Evolutionary conservation across 2,888 invertebrate species (phyloP).

Genomic region (Spisula subtruncata): DNA sequence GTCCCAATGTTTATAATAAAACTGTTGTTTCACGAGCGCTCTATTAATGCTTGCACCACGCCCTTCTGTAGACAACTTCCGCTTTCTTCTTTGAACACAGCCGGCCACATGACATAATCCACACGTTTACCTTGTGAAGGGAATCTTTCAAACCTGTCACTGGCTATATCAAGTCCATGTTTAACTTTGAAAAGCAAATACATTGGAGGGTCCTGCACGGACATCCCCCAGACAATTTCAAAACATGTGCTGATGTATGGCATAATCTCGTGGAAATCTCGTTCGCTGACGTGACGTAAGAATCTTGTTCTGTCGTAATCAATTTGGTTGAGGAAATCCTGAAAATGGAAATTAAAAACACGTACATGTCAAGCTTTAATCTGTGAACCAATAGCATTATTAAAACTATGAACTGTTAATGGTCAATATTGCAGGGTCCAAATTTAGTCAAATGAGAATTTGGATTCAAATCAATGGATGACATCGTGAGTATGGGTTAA

Average conservation of each 20-base stretch:
- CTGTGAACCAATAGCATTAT: too few relatives aligned
- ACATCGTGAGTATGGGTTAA: too few relatives aligned
- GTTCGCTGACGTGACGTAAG: conserved; percentile 72
- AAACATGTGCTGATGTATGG: conserved; percentile 74
- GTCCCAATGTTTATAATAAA: too few relatives aligned
- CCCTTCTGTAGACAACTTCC: conserved; percentile 74
- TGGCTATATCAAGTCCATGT: conserved; percentile 71
- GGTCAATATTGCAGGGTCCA: too few relatives aligned
- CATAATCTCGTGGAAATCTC: conserved; percentile 74
- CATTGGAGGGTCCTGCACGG: conserved; percentile 76
- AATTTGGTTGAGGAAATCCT: conserved; percentile 77
- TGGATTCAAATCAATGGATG: too few relatives aligned
- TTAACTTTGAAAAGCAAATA: conserved; percentile 74
- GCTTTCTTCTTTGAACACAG: conserved; percentile 72
- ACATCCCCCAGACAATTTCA: conserved; percentile 76
- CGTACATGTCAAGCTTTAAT: too few relatives aligned
- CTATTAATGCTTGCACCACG: conserved; percentile 66
- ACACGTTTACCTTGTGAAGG: conserved; percentile 63
- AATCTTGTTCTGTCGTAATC: conserved; percentile 77
- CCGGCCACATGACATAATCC: conserved; percentile 76
- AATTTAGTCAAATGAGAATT: too few relatives aligned
- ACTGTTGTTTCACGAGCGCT: conserved; percentile 45
- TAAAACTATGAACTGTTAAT: too few relatives aligned
- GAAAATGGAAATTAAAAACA: conserved; percentile 21
- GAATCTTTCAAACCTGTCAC: conserved; percentile 69